These are phyloP conservation scores for Ennomos fuscantarius DNA, from an alignment of 2,888 invertebrate species.

Conservation along the genomic window DNA sequence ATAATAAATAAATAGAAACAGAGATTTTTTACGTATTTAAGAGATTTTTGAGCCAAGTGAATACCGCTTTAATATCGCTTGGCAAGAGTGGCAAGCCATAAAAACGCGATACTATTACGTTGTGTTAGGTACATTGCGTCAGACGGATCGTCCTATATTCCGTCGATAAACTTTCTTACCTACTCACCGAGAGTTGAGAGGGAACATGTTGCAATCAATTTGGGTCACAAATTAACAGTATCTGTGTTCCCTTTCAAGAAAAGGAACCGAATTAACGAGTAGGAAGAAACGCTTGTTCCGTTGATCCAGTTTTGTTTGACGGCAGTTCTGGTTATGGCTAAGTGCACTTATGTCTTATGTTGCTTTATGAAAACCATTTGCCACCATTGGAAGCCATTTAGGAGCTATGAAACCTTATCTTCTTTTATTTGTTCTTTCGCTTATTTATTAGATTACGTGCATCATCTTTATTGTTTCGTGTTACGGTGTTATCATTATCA, in stretches of 20 bases:
- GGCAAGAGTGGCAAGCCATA: slow-evolving; percentile 8
- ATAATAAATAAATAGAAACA: too few species aligned
- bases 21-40: too few species aligned
- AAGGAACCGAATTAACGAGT: slow-evolving; percentile 6
- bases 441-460: not conserved
- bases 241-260: slow-evolving; percentile 13
- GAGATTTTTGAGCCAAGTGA: too few species aligned
- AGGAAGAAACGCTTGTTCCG: slow-evolving; percentile 13
- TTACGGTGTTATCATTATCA: not conserved
- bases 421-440: slow-evolving; percentile 1
- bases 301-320: slow-evolving; percentile 21
- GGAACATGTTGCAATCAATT: slow-evolving; percentile 48
- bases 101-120: slow-evolving; percentile 14
- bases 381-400: slow-evolving; percentile 13
- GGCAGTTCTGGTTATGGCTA: slow-evolving; percentile 12
- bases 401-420: not conserved
- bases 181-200: slow-evolving; percentile 30
- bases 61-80: too few species aligned
- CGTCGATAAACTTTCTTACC: slow-evolving; percentile 48
- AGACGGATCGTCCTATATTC: slow-evolving; percentile 56
- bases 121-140: slow-evolving; percentile 43
- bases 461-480: slow-evolving; percentile 2
- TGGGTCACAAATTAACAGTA: slow-evolving; percentile 57
- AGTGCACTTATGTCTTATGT: slow-evolving; percentile 28
- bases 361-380: slow-evolving; percentile 13